Evolutionary conservation across 2,113 vertebrate genomes (phyloP).

Genomic region (Saccopteryx bilineata): DNA sequence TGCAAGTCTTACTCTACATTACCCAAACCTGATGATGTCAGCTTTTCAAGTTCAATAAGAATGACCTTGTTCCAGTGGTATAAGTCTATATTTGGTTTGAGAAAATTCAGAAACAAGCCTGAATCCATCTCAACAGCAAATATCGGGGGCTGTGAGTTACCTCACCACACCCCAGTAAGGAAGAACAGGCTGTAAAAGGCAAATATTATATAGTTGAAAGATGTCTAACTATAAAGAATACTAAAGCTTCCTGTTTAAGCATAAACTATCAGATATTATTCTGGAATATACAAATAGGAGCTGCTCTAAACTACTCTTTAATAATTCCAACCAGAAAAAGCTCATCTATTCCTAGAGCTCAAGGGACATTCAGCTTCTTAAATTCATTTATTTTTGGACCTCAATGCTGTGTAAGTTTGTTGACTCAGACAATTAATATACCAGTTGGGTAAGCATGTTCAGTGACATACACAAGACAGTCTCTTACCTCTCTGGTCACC

Average conservation of each 20-base stretch:
- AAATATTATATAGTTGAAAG: slow-evolving; percentile 34
- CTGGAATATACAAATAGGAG: background rate
- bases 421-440: slow-evolving; percentile 33
- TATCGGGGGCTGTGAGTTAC: background rate
- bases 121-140: slow-evolving; percentile 31
- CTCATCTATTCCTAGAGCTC: slow-evolving; percentile 1
- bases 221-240: background rate
- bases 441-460: background rate
- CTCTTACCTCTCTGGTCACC: background rate
- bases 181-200: slow-evolving; percentile 40
- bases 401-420: background rate
- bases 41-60: slow-evolving; percentile 33
- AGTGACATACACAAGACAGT: background rate
- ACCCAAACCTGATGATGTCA: background rate
- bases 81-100: background rate
- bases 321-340: slow-evolving; percentile 22
- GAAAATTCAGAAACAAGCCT: slow-evolving; percentile 48
- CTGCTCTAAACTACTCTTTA: background rate
- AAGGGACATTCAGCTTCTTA: slow-evolving; percentile 15
- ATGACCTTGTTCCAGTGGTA: background rate
- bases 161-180: background rate
- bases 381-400: slow-evolving; percentile 62
- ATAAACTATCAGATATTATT: background rate
- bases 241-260: background rate
- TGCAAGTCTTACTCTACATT: slow-evolving; percentile 2